Base-by-base conservation (phyloP, 1,140 invertebrate species). In the Coelopa frigida region DNA sequence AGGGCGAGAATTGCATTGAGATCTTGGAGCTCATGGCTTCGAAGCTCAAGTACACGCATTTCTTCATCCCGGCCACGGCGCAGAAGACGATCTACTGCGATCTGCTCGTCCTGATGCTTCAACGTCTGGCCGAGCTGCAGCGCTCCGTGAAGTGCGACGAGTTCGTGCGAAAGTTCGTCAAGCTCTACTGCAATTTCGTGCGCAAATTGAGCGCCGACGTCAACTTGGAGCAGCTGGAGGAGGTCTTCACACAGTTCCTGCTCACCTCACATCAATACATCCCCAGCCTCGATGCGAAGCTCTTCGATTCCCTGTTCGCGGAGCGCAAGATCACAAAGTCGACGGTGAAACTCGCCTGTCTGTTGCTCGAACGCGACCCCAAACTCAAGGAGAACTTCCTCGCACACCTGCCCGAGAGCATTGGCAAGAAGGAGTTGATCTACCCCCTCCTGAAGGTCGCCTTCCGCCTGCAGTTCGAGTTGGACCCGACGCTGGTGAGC, bases 191-290 rank as follows among this genome's bases (percentile, higher is more conserved):
- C 18, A 54, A 24, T 51, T 56, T 43, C 38, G 48, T 38, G 21
- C 49, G 53, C 3, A 48, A 54, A 37, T 33, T 45, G 10, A 26
- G 26, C 1, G 23, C 18, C 15, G 65, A 70, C 18, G 56, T 68
- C 5, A 74, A 73, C 50, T 56, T 77, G 32, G 71, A 73, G 5
- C 58, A 62, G 17, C 68, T 81, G 57, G 79, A 81, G 57, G 58
- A 56, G 11, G 54, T 69, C 29, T 58, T 83, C 7, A 54, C 72
- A 26, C 54, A 68, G 42, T 83, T 80, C 61, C 71, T 85, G 21
- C 52, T 70, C 29, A 70, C 65, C 26, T 81, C 77, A 68, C 76
- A 81, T 44, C 73, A 78, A 49, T 71, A 72, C 46, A 69, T 78
- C 14, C 50, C 53, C 3, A 51, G 54, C 14, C 63, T 84, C 26